Evolutionary conservation across 2,797 vertebrate species (phyloP).

Genomic region (Eulemur coronatus): DNA sequence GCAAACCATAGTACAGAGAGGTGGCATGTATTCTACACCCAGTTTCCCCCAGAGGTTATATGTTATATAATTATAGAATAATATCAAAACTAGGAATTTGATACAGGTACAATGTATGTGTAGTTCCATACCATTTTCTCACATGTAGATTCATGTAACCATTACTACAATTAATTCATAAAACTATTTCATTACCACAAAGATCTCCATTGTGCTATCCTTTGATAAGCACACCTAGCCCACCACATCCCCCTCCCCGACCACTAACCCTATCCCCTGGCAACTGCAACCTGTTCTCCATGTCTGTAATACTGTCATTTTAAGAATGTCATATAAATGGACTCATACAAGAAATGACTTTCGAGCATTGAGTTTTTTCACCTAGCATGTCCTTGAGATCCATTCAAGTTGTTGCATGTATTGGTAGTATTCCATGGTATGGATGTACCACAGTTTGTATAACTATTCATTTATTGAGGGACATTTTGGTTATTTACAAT

Average conservation of each 20-base stretch:
- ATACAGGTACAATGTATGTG: neutral
- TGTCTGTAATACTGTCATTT: neutral
- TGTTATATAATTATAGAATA: neutral
- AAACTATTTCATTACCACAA: neutral
- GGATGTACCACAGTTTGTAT: neutral
- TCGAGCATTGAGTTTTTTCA: neutral
- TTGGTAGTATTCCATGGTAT: neutral
- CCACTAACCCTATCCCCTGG: neutral
- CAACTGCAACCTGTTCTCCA: neutral
- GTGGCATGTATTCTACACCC: neutral
- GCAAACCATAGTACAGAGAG: neutral
- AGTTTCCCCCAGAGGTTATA: neutral
- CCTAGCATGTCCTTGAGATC: neutral
- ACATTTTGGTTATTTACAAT: conserved; percentile 10
- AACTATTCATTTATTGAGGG: neutral
- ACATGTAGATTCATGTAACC: neutral
- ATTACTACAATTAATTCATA: neutral
- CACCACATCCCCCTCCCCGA: neutral
- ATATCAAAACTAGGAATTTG: neutral
- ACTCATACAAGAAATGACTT: neutral
- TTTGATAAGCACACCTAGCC: neutral
- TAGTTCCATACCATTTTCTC: neutral
- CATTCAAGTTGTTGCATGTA: neutral
- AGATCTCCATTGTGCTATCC: neutral
- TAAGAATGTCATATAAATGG: neutral